A percentile compares a stretch with the other conserved stretches of the same genome.
phyloP scores from a whole-genome alignment of 2,113 vertebrate species.

The Corynorhinus townsendii region DNA sequence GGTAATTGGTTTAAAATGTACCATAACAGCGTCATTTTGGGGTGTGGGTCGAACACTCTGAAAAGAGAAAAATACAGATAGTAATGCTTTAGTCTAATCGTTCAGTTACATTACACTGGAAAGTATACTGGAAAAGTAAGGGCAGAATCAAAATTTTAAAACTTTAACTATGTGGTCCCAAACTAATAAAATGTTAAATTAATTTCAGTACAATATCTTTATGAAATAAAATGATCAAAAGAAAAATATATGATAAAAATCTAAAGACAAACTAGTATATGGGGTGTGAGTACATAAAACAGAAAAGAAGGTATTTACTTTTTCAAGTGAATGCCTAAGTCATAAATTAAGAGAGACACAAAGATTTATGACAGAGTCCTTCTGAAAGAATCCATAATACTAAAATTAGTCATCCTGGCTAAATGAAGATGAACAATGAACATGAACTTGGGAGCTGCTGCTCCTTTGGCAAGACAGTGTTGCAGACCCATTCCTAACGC shows the following conservation, averaged over 20 bases:
- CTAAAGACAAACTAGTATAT: background rate
- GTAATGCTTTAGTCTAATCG: background rate
- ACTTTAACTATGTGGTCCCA: background rate
- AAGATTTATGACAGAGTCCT: background rate
- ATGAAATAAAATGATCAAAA: conserved; percentile 25
- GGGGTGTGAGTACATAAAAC: background rate
- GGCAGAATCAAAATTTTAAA: background rate
- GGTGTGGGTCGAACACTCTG: conserved; percentile 96
- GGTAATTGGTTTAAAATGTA: conserved; percentile 96
- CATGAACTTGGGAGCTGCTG: background rate
- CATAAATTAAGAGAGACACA: background rate
- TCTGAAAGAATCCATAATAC: background rate
- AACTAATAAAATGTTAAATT: background rate
- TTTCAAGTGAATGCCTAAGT: background rate
- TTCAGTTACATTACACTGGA: background rate
- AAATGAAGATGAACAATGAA: background rate
- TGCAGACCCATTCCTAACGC: background rate
- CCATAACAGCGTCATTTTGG: conserved; percentile 93
- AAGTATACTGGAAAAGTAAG: conserved; percentile 3
- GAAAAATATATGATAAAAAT: background rate
- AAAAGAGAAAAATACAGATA: conserved; percentile 55
- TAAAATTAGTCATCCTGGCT: background rate
- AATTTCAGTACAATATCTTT: conserved; percentile 19
- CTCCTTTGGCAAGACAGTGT: background rate
- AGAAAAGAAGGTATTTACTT: background rate